Conservation (phyloP, 2,113 vertebrate species). For the Polypterus bichir region DNA sequence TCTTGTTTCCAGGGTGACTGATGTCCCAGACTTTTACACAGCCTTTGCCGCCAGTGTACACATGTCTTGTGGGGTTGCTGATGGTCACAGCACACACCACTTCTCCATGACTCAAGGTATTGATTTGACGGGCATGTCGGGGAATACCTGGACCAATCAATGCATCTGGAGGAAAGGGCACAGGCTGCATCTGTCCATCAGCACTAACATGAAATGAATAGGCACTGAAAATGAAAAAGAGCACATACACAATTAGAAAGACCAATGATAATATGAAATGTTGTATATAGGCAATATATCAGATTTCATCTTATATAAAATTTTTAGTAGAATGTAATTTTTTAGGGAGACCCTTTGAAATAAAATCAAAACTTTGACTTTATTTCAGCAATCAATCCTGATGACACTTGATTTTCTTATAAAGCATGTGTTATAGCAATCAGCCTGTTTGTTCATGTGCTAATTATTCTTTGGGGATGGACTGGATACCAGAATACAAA, state of each 20-base stretch:
- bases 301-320: too few species aligned
- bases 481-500: neutral
- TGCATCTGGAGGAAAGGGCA: conserved; percentile 65
- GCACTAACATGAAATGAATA: conserved; percentile 70
- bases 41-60: conserved; percentile 66
- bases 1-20: conserved; percentile 68
- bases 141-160: conserved; percentile 68
- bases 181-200: conserved; percentile 69
- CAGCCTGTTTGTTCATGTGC: neutral
- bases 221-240: conserved; percentile 34
- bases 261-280: too few species aligned
- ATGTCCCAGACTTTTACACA: conserved; percentile 73
- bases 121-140: conserved; percentile 66
- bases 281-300: too few species aligned
- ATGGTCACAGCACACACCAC: conserved; percentile 69
- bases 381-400: too few species aligned
- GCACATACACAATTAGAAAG: neutral
- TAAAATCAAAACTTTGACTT: too few species aligned
- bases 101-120: conserved; percentile 63
- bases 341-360: too few species aligned
- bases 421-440: neutral
- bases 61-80: conserved; percentile 64
- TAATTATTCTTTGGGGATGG: neutral
- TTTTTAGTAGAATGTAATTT: too few species aligned
- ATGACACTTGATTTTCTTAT: neutral